Evolutionary conservation across 1,140 invertebrate genomes (phyloP).

Genomic region (Calliopsis andreniformis): DNA sequence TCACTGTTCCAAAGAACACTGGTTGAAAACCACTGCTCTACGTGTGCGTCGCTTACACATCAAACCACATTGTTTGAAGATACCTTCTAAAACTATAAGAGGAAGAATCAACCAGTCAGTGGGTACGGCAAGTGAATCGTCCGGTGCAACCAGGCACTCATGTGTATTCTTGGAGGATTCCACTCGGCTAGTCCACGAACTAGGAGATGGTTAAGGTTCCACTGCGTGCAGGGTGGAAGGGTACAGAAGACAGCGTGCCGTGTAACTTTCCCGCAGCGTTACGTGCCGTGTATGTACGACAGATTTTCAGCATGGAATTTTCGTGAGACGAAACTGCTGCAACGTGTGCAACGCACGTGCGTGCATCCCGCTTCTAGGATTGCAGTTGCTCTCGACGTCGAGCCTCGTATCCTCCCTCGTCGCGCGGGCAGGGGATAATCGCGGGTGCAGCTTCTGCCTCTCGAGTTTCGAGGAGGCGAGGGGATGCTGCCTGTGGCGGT

Average conservation of each 20-base stretch:
- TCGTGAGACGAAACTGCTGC: slow-evolving; percentile 56
- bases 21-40: no score
- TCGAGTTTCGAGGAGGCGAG: slow-evolving; percentile 40
- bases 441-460: slow-evolving; percentile 34
- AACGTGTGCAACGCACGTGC: slow-evolving; percentile 56
- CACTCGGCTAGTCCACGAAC: slow-evolving; percentile 40
- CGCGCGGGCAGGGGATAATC: slow-evolving; percentile 29
- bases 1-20: no score
- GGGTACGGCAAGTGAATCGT: slow-evolving; percentile 23
- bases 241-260: slow-evolving; percentile 48
- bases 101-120: no score
- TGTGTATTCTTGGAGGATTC: slow-evolving; percentile 63
- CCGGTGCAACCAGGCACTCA: slow-evolving; percentile 18
- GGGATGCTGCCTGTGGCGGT: slow-evolving; percentile 28
- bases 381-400: slow-evolving; percentile 46
- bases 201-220: slow-evolving; percentile 17
- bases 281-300: slow-evolving; percentile 67
- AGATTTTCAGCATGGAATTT: slow-evolving; percentile 60
- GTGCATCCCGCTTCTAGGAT: slow-evolving; percentile 39
- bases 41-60: no score
- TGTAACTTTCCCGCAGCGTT: slow-evolving; percentile 69
- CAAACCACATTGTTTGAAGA: no score
- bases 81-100: no score
- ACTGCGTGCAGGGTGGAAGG: slow-evolving; percentile 5
- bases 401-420: background rate